A percentile compares a stretch with the other conserved stretches of the same genome.
Conservation (phyloP, 2,113 vertebrate species). For the Pavo muticus region DNA sequence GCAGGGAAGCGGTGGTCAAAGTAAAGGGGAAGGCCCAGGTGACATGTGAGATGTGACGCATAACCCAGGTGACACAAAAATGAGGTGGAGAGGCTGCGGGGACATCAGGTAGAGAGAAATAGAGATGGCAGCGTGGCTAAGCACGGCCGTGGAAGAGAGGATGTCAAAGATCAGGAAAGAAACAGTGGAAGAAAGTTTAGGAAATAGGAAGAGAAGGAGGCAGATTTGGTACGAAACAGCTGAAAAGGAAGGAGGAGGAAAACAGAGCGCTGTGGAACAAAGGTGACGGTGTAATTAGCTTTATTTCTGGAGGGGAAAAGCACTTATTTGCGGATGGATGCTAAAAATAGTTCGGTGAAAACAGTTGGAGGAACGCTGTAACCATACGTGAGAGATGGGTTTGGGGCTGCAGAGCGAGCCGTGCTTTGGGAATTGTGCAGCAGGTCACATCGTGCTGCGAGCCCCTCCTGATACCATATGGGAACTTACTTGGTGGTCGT, state of each 20-base stretch:
- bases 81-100: background rate
- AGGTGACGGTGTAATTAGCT: constrained; percentile 11
- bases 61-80: background rate
- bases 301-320: constrained; percentile 11
- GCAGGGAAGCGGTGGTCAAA: background rate
- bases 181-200: background rate
- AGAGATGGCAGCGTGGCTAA: background rate
- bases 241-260: background rate
- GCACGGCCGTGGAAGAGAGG: background rate
- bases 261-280: background rate
- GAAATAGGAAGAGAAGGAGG: background rate
- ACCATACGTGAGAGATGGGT: background rate
- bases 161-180: background rate
- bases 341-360: constrained; percentile 51
- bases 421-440: constrained; percentile 1
- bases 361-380: constrained; percentile 28
- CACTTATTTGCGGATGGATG: constrained; percentile 12
- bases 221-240: background rate
- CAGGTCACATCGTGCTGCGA: constrained; percentile 18
- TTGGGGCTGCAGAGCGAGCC: background rate
- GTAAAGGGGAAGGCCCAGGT: background rate
- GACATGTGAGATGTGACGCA: background rate
- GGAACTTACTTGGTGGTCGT: constrained; percentile 19
- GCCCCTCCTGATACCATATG: constrained; percentile 51
- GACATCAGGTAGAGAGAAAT: background rate